Percentiles rank a stretch among this genome's conserved stretches.
These are phyloP conservation scores for Pardalotus punctatus DNA, from an alignment of 2,113 vertebrate species.

Conservation along the genomic window DNA sequence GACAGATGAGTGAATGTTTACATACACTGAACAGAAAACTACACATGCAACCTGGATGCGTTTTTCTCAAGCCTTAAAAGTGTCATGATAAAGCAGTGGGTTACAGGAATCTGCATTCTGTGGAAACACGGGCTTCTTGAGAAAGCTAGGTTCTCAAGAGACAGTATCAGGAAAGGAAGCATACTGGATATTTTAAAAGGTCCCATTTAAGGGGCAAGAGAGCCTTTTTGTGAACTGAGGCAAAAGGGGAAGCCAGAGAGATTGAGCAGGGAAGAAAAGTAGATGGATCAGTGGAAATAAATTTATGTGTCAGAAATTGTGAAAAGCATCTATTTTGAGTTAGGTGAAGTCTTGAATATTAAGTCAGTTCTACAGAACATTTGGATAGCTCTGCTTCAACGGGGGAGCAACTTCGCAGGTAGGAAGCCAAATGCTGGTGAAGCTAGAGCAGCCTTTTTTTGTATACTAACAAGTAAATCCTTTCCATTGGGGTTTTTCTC, in stretches of 20 bases:
- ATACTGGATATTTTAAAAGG: background rate
- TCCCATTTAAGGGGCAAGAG: background rate
- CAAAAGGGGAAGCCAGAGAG: background rate
- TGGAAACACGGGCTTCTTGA: background rate
- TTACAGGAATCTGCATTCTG: background rate
- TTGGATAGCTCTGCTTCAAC: background rate
- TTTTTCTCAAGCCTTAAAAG: background rate
- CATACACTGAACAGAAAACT: background rate
- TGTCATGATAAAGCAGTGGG: background rate
- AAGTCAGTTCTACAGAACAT: background rate
- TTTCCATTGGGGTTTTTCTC: accelerated
- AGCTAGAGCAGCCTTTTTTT: background rate
- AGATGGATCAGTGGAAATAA: background rate
- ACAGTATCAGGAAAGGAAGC: background rate
- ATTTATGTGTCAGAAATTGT: background rate
- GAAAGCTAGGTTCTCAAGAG: background rate
- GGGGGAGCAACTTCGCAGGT: background rate
- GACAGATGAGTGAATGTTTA: background rate
- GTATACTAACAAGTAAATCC: background rate
- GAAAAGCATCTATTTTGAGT: background rate
- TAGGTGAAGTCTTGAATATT: background rate
- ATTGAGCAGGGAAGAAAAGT: background rate
- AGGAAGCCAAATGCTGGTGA: background rate
- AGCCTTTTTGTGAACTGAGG: background rate
- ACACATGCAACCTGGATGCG: background rate